Evolutionary conservation across 2,888 invertebrate genomes (phyloP).

Genomic region (Actias luna): DNA sequence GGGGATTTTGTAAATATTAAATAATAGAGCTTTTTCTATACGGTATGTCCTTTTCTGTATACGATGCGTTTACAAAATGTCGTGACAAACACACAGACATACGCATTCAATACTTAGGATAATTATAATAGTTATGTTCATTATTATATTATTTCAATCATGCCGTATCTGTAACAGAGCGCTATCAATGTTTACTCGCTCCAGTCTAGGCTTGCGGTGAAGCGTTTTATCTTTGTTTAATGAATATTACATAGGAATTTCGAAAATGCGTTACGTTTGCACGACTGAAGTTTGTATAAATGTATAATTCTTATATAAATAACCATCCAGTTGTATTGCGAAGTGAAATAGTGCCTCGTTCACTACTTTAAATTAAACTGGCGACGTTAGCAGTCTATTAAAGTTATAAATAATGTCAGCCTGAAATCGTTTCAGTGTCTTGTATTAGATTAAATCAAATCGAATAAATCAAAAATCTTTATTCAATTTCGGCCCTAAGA

Average conservation of each 20-base stretch:
- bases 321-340: background rate
- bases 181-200: conserved; percentile 1
- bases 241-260: conserved; percentile 1
- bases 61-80: too few species aligned
- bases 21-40: too few species aligned
- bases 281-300: background rate
- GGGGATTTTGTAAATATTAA: too few species aligned
- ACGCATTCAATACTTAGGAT: too few species aligned
- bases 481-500: too few species aligned
- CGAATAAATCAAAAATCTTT: too few species aligned
- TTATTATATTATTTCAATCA: conserved; percentile 2
- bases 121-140: conserved; percentile 28
- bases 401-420: too few species aligned
- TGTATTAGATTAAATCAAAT: too few species aligned
- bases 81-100: too few species aligned
- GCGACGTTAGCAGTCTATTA: background rate
- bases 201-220: conserved; percentile 7
- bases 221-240: conserved; percentile 8
- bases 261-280: background rate
- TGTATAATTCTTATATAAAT: background rate
- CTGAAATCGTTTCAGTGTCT: too few species aligned
- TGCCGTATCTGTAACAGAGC: background rate
- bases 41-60: too few species aligned
- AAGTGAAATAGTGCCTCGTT: background rate
- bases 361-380: background rate